Base-by-base conservation (phyloP, 2,888 invertebrate genomes). In the Tuta absoluta region DNA sequence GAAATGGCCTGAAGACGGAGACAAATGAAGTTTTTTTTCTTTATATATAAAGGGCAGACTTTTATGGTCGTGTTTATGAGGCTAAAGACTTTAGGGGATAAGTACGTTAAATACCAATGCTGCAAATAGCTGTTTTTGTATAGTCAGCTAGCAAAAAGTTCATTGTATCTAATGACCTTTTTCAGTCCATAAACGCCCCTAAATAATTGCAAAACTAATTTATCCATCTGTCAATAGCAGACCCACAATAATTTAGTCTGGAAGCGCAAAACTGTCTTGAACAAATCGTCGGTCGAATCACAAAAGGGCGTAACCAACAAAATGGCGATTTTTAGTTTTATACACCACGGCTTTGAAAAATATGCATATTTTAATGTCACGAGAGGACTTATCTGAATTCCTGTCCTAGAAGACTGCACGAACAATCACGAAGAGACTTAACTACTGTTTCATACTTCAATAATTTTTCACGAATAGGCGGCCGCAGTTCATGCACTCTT, bases 61-160 rank as follows among this genome's bases (percentile, higher is more conserved):
- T 56, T 56, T 56, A 56, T 33, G 56, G 17, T 10, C 33, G 56
- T 56, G 56, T 56, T 56, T 56, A 56, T 56, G 56, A 56, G 56
- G 28, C 10, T 17, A 45, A n/a, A 45, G 41, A 14, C 51, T 51
- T 19, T 19, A 3, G 2, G 21, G 51, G 21, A 23, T 24, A 23
- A 53, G 24, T 5, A 53, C 51, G 21, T 14, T 24, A 23, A 53
- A 53, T 5, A 53, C 51, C 14, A 14, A 12, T 23, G 23, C 2
- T 38, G 38, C 12, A 12, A 11, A 14, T 45, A 45, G 1, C 45
- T 12, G 41, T 41, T n/a, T 41, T 41, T 41, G 1, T 41, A 14
- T 14, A 41, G 3, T 14, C 10, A 33, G 33, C 10, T n/a, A n/a
- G 17, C 45, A 45, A 45, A 45, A 45, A 45, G 45, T 8, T n/a